phyloP scores from a whole-genome alignment of 2,113 vertebrate species.

The Helogale parvula region DNA sequence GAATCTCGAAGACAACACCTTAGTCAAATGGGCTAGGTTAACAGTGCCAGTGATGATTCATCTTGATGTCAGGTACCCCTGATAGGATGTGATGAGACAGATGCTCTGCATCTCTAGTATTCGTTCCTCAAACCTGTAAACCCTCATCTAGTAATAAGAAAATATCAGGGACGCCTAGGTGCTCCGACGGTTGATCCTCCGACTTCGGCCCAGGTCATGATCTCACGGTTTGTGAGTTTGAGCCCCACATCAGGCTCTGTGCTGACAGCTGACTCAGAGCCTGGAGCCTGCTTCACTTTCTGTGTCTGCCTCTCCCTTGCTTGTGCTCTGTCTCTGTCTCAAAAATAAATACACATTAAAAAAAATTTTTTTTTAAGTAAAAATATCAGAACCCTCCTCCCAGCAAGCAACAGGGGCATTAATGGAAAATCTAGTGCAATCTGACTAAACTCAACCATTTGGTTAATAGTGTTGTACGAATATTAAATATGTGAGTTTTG shows the following conservation, averaged over 20 bases:
- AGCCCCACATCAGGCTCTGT: too few relatives aligned
- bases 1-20: background rate
- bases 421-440: background rate
- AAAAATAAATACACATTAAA: too few relatives aligned
- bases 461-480: background rate
- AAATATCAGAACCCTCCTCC: background rate
- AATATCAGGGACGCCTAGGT: background rate
- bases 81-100: background rate
- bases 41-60: background rate
- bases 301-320: too few relatives aligned
- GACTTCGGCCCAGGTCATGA: too few relatives aligned
- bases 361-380: background rate
- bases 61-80: background rate
- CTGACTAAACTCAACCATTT: background rate
- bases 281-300: too few relatives aligned
- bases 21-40: background rate
- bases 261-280: too few relatives aligned
- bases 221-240: too few relatives aligned
- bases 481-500: constrained; percentile 2
- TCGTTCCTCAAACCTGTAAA: background rate
- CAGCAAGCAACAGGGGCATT: background rate
- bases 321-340: too few relatives aligned
- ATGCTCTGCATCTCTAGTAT: background rate
- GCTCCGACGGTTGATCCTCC: too few relatives aligned
- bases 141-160: background rate